These are phyloP conservation scores for Salvelinus alpinus DNA, from an alignment of 2,113 vertebrate genomes.

Conservation along the genomic window DNA sequence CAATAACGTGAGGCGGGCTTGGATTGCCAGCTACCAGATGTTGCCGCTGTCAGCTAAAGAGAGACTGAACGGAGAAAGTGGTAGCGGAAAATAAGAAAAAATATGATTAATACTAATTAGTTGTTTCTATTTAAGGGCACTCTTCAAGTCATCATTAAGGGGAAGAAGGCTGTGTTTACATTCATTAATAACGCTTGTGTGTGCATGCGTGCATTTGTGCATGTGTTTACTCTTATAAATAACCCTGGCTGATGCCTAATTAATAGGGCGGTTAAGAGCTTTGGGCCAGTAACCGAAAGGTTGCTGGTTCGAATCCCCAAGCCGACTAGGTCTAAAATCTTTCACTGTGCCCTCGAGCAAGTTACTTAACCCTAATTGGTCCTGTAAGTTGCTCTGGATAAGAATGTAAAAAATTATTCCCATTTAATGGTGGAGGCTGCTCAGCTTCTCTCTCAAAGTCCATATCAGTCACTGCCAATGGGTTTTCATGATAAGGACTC, in stretches of 20 bases:
- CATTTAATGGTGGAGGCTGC: not conserved
- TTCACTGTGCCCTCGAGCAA: no score
- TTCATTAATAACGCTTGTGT: slow-evolving; percentile 24
- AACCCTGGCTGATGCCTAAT: not conserved
- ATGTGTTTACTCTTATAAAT: not conserved
- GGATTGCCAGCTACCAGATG: slow-evolving; percentile 33
- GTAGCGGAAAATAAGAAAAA: not conserved
- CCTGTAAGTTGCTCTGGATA: no score
- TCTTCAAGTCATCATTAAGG: slow-evolving; percentile 30
- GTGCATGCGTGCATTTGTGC: no score
- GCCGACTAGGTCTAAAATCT: no score
- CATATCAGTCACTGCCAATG: not conserved
- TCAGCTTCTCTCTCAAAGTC: not conserved
- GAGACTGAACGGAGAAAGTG: slow-evolving; percentile 18
- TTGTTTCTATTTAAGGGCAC: slow-evolving; percentile 27
- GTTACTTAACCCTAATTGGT: no score
- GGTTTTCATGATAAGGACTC: no score
- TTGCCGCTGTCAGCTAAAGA: slow-evolving; percentile 20
- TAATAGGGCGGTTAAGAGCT: no score
- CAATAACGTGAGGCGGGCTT: slow-evolving; percentile 26
- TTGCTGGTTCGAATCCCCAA: no score
- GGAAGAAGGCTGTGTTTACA: slow-evolving; percentile 18
- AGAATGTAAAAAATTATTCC: not conserved
- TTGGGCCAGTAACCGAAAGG: no score
- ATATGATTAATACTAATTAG: slow-evolving; percentile 40